phyloP scores from a whole-genome alignment of 2,888 invertebrate species.

The Clostera curtula region DNA sequence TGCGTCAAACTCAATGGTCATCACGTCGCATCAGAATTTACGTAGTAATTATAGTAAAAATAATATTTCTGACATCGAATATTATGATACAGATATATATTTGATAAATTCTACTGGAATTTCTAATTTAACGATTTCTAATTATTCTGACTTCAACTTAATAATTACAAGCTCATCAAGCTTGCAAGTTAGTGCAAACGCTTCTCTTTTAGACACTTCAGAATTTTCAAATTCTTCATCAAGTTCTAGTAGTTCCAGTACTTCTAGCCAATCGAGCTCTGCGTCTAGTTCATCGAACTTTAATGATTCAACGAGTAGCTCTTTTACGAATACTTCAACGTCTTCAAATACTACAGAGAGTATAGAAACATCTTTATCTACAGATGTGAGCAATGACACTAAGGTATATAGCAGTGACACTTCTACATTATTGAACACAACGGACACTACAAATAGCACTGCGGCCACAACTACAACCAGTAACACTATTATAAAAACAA shows the following conservation, averaged over 20 bases:
- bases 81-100: background rate
- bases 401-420: slow-evolving; percentile 8
- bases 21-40: no score
- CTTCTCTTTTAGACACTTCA: background rate
- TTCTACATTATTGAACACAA: slow-evolving; percentile 8
- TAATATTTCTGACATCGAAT: background rate
- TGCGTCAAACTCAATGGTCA: background rate
- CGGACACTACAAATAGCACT: slow-evolving; percentile 9
- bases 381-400: slow-evolving; percentile 6
- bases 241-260: background rate
- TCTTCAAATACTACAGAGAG: slow-evolving; percentile 8
- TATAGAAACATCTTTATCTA: slow-evolving; percentile 4
- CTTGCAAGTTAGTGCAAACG: background rate
- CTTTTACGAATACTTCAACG: slow-evolving; percentile 3
- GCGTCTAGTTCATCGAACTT: background rate
- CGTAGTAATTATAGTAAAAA: background rate
- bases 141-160: background rate
- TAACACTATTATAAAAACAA: slow-evolving; percentile 8
- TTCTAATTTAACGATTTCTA: background rate
- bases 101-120: background rate
- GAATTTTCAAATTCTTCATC: background rate
- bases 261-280: slow-evolving; percentile 1
- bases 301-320: background rate
- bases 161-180: background rate
- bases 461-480: slow-evolving; percentile 8